phyloP scores from a whole-genome alignment of 2,797 vertebrate species.

The Anguilla marmorata region DNA sequence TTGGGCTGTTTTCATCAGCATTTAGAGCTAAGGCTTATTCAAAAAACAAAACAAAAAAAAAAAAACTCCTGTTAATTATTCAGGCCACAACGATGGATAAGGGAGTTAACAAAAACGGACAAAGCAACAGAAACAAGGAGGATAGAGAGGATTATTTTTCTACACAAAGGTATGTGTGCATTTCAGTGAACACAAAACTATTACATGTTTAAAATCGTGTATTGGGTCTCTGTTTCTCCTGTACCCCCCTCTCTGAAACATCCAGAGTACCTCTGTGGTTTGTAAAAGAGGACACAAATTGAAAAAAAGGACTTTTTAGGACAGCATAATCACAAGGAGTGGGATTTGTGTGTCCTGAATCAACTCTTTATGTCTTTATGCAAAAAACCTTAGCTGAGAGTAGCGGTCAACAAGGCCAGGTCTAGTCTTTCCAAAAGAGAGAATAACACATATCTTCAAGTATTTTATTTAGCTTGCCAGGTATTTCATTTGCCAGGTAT shows the following conservation, averaged over 20 bases:
- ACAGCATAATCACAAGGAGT: background rate
- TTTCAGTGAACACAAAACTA: background rate
- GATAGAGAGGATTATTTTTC: constrained; percentile 10
- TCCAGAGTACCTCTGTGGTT: background rate
- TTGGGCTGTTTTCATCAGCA: constrained; percentile 22
- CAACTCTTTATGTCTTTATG: background rate
- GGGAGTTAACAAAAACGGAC: constrained; percentile 9
- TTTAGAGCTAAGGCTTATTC: background rate
- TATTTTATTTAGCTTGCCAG: background rate
- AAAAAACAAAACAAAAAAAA: background rate
- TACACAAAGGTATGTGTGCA: background rate
- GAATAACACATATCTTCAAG: background rate
- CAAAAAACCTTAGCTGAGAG: background rate
- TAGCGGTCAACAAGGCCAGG: background rate
- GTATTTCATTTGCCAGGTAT: background rate
- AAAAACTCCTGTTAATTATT: constrained; percentile 10
- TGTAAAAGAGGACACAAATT: background rate
- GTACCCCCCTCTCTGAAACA: background rate
- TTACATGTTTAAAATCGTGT: constrained; percentile 17
- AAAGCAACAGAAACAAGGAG: background rate
- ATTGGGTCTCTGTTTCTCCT: background rate
- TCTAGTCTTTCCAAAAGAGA: background rate
- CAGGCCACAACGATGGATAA: background rate
- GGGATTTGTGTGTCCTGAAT: background rate
- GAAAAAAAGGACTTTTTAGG: background rate